Evolutionary conservation across 1,140 invertebrate genomes (phyloP).

Genomic region (Drosophila bifasciata): DNA sequence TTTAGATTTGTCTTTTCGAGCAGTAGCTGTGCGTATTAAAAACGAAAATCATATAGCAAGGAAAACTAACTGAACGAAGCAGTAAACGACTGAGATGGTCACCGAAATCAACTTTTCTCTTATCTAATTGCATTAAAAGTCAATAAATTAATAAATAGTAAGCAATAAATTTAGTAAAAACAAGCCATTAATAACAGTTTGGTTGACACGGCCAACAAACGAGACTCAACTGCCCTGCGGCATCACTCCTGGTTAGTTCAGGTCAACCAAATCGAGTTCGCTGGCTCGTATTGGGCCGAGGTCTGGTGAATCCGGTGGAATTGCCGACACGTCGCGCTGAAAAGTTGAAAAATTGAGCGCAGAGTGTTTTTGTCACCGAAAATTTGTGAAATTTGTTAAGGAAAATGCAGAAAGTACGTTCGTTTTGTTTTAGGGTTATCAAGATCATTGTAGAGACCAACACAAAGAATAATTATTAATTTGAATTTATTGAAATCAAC

Average conservation of each 20-base stretch:
- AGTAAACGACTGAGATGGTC: conserved; percentile 25
- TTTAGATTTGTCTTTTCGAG: conserved; percentile 54
- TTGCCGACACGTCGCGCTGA: conserved; percentile 42
- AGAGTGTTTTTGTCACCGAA: conserved; percentile 74
- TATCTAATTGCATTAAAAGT: conserved; percentile 81
- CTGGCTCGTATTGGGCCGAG: conserved; percentile 9
- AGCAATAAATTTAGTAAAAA: conserved; percentile 83
- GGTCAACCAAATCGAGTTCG: conserved; percentile 45
- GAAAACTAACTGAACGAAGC: conserved; percentile 53
- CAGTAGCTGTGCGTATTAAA: conserved; percentile 57
- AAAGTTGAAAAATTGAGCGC: conserved; percentile 79
- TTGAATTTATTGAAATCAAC: conserved; percentile 75
- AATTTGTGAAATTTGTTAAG: conserved; percentile 66
- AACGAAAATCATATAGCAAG: conserved; percentile 59
- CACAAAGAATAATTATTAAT: conserved; percentile 65
- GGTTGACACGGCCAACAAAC: conserved; percentile 63
- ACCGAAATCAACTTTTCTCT: conserved; percentile 75
- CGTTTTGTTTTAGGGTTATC: conserved; percentile 37
- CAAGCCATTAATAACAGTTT: conserved; percentile 82
- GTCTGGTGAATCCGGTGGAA: conserved; percentile 40
- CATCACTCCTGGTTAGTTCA: conserved; percentile 49
- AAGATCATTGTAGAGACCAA: conserved; percentile 13
- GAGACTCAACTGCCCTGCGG: conserved; percentile 27
- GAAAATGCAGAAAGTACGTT: conserved; percentile 62
- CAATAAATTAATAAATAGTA: conserved; percentile 81